These are phyloP conservation scores for Nicator chloris DNA, from an alignment of 2,113 vertebrate species.

Conservation along the genomic window DNA sequence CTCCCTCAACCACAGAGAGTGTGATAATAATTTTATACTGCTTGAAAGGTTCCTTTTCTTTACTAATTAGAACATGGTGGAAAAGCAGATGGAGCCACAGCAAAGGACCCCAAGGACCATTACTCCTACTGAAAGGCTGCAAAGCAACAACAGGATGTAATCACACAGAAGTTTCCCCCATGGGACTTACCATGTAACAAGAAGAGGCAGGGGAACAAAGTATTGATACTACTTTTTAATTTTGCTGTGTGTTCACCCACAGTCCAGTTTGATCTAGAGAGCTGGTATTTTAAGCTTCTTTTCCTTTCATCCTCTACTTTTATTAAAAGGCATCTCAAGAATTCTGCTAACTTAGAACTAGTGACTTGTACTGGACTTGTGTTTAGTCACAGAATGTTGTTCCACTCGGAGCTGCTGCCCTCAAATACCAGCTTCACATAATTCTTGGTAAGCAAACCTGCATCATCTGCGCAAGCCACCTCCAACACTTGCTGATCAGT, in stretches of 20 bases:
- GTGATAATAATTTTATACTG: conserved; percentile 26
- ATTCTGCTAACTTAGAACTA: background rate
- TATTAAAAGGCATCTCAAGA: background rate
- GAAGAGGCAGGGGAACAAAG: background rate
- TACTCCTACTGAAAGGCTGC: background rate
- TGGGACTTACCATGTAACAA: background rate
- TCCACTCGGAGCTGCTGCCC: background rate
- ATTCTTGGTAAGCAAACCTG: background rate
- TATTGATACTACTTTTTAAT: background rate
- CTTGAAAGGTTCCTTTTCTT: conserved; percentile 50
- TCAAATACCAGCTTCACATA: background rate
- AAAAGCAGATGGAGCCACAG: conserved; percentile 47
- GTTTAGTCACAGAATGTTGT: rapidly evolving
- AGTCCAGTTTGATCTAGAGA: background rate
- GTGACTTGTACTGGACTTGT: background rate
- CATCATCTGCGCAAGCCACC: background rate
- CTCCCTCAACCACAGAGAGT: conserved; percentile 34
- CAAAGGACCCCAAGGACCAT: conserved; percentile 3
- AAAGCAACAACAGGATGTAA: background rate
- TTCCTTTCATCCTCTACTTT: background rate
- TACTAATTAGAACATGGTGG: conserved; percentile 32
- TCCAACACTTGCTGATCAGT: background rate
- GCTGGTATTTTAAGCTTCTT: background rate
- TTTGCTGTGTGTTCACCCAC: background rate
- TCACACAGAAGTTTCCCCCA: background rate